Evolutionary conservation across 2,113 vertebrate genomes (phyloP).

Genomic region (Calcarius ornatus): DNA sequence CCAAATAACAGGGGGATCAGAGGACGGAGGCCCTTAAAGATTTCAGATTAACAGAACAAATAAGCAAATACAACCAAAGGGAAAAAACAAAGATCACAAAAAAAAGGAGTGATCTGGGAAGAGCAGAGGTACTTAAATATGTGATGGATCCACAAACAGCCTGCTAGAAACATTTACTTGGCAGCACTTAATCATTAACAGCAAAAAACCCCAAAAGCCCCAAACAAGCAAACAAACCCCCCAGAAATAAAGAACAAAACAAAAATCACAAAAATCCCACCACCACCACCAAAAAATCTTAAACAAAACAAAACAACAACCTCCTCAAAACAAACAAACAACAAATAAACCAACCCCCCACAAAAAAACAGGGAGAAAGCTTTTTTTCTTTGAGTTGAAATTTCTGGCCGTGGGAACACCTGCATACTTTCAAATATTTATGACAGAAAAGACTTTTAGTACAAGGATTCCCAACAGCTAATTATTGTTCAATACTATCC

Average conservation of each 20-base stretch:
- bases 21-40: not conserved
- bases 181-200: slow-evolving; percentile 32
- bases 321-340: not conserved
- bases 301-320: not conserved
- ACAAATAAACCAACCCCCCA: not conserved
- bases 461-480: not conserved
- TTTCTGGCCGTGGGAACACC: not conserved
- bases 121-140: not conserved
- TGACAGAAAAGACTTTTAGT: not conserved
- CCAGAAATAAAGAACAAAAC: not conserved
- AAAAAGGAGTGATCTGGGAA: not conserved
- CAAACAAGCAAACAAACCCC: not conserved
- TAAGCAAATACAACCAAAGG: not conserved
- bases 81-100: not conserved
- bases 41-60: not conserved
- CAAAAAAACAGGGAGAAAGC: not conserved
- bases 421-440: slow-evolving; percentile 1
- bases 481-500: not conserved
- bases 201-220: not conserved
- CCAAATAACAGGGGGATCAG: not conserved
- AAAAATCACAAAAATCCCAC: not conserved
- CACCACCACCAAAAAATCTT: too few relatives aligned
- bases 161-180: not conserved
- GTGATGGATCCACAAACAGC: fast-evolving
- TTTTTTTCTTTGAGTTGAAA: not conserved